Percentiles rank a stretch among this genome's conserved stretches.
phyloP scores from a whole-genome alignment of 1,140 invertebrate species.

The Nymphalis io region DNA sequence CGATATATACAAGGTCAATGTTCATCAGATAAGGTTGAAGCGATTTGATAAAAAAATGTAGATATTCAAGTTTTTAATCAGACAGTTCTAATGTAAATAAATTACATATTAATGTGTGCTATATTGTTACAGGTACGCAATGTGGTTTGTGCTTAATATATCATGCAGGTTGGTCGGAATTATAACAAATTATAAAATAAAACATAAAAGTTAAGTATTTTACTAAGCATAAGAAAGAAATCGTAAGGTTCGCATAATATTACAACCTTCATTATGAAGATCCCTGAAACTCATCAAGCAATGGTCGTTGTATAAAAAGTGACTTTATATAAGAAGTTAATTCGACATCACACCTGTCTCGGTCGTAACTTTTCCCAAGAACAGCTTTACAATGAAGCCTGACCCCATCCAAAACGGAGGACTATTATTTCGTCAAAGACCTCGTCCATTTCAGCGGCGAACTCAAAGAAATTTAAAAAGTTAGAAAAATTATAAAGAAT shows the following conservation, averaged over 20 bases:
- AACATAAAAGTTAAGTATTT: conserved; percentile 28
- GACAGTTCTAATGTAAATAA: no score
- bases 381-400: conserved; percentile 75
- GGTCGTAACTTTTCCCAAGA: conserved; percentile 73
- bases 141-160: conserved; percentile 28
- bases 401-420: conserved; percentile 46
- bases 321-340: conserved; percentile 77
- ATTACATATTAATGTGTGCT: conserved; percentile 17
- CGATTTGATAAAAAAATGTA: not conserved
- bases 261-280: conserved; percentile 54
- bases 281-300: conserved; percentile 65
- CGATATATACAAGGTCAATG: conserved; percentile 15
- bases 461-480: conserved; percentile 53
- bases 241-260: conserved; percentile 44
- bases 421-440: conserved; percentile 60
- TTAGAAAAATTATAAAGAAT: conserved; percentile 53
- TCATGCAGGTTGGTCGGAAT: conserved; percentile 51
- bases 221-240: conserved; percentile 43
- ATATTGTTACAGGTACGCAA: conserved; percentile 59
- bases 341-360: conserved; percentile 77
- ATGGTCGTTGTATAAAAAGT: conserved; percentile 71
- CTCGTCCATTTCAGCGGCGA: conserved; percentile 61
- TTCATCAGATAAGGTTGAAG: conserved; percentile 6
- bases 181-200: conserved; percentile 22
- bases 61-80: not conserved